These are phyloP conservation scores for Diglossa cyanea DNA, from an alignment of 2,797 vertebrate genomes.

Conservation along the genomic window DNA sequence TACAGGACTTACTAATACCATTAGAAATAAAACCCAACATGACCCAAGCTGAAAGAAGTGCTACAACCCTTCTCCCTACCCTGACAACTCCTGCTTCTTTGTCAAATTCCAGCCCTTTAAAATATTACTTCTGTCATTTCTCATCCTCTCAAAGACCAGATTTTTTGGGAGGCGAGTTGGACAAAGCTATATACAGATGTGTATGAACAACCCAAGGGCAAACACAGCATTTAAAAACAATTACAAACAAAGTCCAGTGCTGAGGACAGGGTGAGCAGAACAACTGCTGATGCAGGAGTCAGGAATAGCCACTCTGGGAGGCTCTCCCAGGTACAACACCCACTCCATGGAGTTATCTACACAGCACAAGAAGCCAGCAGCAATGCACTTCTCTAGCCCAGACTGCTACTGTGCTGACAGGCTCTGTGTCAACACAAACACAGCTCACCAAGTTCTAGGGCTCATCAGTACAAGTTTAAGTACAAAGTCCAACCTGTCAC, in stretches of 20 bases:
- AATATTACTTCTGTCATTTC: background rate
- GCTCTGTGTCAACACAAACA: background rate
- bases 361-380: background rate
- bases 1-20: background rate
- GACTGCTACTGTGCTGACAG: background rate
- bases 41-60: background rate
- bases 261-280: background rate
- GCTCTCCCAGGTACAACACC: background rate
- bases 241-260: background rate
- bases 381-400: background rate
- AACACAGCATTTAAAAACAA: background rate
- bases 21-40: background rate
- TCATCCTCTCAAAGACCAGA: background rate
- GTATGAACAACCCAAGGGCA: background rate
- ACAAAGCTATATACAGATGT: background rate
- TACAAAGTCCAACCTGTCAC: slow-evolving; percentile 31
- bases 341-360: background rate
- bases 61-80: background rate
- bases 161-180: background rate
- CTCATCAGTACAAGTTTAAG: background rate
- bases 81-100: background rate
- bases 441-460: background rate
- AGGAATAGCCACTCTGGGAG: background rate
- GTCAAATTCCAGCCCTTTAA: background rate
- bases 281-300: background rate